These are phyloP conservation scores for Leptopilina drosophilae DNA, from an alignment of 2,888 invertebrate genomes.

Conservation along the genomic window DNA sequence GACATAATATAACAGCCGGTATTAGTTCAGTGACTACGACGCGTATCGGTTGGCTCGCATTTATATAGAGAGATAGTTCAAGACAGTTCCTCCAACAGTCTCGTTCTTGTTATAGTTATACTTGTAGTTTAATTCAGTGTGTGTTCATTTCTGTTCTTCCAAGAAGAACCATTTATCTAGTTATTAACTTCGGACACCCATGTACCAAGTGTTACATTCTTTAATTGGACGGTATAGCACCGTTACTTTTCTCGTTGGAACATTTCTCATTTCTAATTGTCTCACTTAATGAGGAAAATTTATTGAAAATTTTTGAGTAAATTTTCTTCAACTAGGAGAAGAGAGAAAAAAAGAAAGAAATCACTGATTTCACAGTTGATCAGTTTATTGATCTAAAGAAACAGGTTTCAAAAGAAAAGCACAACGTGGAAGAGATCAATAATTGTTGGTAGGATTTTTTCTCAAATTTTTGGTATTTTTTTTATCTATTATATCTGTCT, in stretches of 20 bases:
- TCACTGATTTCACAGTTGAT: not conserved
- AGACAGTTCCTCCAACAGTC: constrained; percentile 22
- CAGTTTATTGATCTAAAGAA: not conserved
- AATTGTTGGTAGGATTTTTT: constrained; percentile 25
- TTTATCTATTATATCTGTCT: not conserved
- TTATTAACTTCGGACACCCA: constrained; percentile 28
- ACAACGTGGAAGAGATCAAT: not conserved
- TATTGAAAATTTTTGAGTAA: constrained; percentile 13
- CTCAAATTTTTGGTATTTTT: not conserved
- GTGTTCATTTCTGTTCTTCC: not conserved
- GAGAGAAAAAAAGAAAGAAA: not conserved
- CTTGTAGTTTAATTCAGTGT: constrained; percentile 18
- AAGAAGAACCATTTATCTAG: constrained; percentile 9
- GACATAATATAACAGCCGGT: constrained; percentile 24
- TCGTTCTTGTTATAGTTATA: constrained; percentile 2
- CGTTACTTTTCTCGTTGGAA: constrained; percentile 38
- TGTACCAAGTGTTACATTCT: constrained; percentile 40
- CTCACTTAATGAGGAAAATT: constrained; percentile 28
- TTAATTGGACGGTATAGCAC: constrained; percentile 38
- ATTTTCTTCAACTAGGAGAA: not conserved
- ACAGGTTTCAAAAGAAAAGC: constrained; percentile 1
- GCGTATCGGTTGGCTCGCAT: constrained; percentile 39
- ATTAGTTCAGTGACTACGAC: constrained; percentile 34
- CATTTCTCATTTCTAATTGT: constrained; percentile 31
- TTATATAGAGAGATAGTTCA: constrained; percentile 9